Percentiles rank a stretch among this genome's conserved stretches.
Evolutionary conservation across 1,140 invertebrate species (phyloP).

Genomic region (Penaeus chinensis): DNA sequence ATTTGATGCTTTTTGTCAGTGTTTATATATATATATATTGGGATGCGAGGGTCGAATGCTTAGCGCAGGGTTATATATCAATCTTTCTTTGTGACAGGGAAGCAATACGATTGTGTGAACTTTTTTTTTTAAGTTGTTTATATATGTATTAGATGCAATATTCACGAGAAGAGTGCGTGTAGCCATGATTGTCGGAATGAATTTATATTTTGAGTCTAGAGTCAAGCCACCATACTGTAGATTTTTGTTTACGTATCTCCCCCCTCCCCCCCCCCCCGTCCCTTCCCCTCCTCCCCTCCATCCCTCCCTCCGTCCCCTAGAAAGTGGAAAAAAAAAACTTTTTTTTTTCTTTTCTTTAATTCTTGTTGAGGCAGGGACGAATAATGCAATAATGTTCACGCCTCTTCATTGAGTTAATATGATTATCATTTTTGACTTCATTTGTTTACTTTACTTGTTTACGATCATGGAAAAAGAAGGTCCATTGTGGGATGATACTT

Average conservation of each 20-base stretch:
- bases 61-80: not conserved
- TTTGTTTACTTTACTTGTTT: not conserved
- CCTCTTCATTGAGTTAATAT: constrained; percentile 26
- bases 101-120: not conserved
- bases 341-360: constrained; percentile 10
- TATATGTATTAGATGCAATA: not conserved
- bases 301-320: not conserved
- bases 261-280: not conserved
- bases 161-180: not conserved
- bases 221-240: not conserved
- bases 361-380: constrained; percentile 44
- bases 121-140: not conserved
- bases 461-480: not conserved
- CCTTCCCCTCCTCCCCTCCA: not conserved
- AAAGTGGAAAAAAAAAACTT: too few species aligned
- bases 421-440: not conserved
- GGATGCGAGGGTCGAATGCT: not conserved
- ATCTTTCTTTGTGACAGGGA: not conserved
- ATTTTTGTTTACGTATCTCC: too few species aligned
- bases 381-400: constrained; percentile 49
- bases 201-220: not conserved
- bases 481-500: too few species aligned
- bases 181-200: not conserved
- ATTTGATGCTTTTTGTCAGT: too few species aligned
- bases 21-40: too few species aligned